Evolutionary conservation across 2,888 invertebrate genomes (phyloP).

Genomic region (Gibbula magus): DNA sequence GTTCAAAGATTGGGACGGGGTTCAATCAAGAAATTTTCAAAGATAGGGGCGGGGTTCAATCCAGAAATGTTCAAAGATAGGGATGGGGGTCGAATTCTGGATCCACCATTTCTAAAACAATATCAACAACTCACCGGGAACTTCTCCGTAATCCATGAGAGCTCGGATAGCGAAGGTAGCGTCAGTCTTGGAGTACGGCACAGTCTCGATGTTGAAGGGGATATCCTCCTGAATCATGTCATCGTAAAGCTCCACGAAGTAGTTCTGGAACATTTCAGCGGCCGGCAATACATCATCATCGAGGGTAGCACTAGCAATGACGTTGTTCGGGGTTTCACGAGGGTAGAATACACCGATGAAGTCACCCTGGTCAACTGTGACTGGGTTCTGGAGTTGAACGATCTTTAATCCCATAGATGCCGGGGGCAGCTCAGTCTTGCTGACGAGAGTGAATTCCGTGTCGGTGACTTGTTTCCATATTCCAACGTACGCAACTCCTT

Average conservation of each 20-base stretch:
- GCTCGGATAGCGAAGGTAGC: slow-evolving; percentile 65
- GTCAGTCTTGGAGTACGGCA: slow-evolving; percentile 43
- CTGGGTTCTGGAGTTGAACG: slow-evolving; percentile 47
- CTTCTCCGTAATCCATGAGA: slow-evolving; percentile 58
- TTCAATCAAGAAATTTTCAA: no score
- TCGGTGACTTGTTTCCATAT: slow-evolving; percentile 66
- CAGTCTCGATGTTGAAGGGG: slow-evolving; percentile 53
- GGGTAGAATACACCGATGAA: slow-evolving; percentile 71
- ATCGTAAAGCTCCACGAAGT: slow-evolving; percentile 59
- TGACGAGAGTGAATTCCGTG: slow-evolving; percentile 56
- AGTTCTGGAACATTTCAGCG: slow-evolving; percentile 64
- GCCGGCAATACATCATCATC: slow-evolving; percentile 48
- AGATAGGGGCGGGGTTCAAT: no score
- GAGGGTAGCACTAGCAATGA: slow-evolving; percentile 59
- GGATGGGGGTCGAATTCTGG: no score
- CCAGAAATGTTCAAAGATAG: no score
- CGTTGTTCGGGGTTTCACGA: slow-evolving; percentile 50
- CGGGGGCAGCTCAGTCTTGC: slow-evolving; percentile 58
- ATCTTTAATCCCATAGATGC: slow-evolving; percentile 53
- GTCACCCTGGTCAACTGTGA: slow-evolving; percentile 66
- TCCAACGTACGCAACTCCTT: slow-evolving; percentile 63
- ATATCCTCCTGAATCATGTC: slow-evolving; percentile 54
- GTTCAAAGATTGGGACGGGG: no score
- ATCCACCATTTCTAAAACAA: no score
- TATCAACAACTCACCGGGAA: slow-evolving; percentile 34